These are phyloP conservation scores for Dipus sagitta DNA, from an alignment of 2,797 vertebrate species.

Conservation along the genomic window DNA sequence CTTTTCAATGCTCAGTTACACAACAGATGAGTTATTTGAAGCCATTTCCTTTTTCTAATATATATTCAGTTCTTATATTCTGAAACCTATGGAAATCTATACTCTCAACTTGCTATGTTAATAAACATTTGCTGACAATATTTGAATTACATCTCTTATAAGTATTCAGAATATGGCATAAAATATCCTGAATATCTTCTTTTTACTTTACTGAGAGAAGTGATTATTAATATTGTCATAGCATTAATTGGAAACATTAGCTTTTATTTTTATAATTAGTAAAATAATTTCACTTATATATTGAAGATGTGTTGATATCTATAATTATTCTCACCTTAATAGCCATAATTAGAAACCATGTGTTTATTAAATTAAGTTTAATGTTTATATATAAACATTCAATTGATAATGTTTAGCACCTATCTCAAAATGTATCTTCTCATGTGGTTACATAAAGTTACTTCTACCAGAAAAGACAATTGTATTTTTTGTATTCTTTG, in stretches of 20 bases:
- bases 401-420: background rate
- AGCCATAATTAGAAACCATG: too few relatives aligned
- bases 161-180: background rate
- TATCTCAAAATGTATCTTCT: background rate
- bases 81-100: background rate
- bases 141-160: background rate
- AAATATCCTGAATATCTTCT: background rate
- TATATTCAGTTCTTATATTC: background rate
- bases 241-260: background rate
- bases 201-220: background rate
- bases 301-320: background rate
- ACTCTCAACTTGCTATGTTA: background rate
- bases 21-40: rapidly evolving
- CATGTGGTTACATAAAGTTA: background rate
- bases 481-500: background rate
- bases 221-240: background rate
- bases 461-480: background rate
- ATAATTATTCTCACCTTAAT: background rate
- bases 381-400: background rate
- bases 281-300: background rate
- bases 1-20: background rate
- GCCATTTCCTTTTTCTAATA: background rate
- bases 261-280: background rate
- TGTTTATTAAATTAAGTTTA: background rate
- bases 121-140: background rate